These are phyloP conservation scores for Chaenodraco wilsoni DNA, from an alignment of 2,797 vertebrate genomes.

Conservation along the genomic window DNA sequence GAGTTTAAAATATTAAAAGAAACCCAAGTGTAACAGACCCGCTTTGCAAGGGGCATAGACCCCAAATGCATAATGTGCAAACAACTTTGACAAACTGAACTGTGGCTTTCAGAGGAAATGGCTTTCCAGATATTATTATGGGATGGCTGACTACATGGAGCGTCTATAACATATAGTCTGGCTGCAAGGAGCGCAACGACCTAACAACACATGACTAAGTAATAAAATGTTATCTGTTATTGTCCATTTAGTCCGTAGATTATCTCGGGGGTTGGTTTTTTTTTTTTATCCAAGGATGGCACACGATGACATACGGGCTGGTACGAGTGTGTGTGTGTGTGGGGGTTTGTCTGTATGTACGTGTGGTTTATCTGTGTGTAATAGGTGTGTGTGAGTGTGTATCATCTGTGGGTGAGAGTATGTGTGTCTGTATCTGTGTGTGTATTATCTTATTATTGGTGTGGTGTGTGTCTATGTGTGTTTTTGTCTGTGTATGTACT, in stretches of 20 bases:
- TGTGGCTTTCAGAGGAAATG: conserved; percentile 26
- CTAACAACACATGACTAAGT: not conserved
- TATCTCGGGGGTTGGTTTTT: not conserved
- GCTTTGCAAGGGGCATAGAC: conserved; percentile 38
- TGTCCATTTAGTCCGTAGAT: conserved; percentile 7
- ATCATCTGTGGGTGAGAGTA: no score
- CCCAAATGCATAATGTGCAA: conserved; percentile 13
- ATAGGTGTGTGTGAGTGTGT: no score
- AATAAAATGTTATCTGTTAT: conserved; percentile 2
- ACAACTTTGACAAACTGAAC: conserved; percentile 39
- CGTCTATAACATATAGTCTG: not conserved
- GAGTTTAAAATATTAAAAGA: not conserved
- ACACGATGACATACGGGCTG: conserved; percentile 43
- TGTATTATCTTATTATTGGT: no score
- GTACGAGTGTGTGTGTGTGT: not conserved
- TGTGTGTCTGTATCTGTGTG: no score
- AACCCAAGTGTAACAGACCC: conserved; percentile 8
- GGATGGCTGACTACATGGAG: conserved; percentile 42
- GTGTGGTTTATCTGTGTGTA: no score
- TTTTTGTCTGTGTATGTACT: no score
- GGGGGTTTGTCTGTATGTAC: no score
- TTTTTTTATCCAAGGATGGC: conserved; percentile 14
- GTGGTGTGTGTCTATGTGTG: no score
- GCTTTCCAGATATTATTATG: not conserved
- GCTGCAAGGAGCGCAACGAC: not conserved